These are phyloP conservation scores for Syngnathus typhle DNA, from an alignment of 2,113 vertebrate species.

Conservation along the genomic window DNA sequence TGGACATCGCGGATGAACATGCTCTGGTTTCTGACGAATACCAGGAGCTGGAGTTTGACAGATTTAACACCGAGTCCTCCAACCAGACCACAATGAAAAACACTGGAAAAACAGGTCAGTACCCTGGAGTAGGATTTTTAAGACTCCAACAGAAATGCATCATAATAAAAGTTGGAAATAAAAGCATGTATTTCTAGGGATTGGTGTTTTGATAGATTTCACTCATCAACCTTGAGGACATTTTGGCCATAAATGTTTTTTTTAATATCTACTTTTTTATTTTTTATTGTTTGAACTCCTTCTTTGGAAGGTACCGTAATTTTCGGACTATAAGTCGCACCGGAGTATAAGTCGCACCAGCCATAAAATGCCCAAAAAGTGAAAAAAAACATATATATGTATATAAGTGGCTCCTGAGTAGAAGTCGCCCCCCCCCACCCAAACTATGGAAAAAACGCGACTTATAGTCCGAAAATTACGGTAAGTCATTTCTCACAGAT, in stretches of 20 bases:
- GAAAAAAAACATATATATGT: too few relatives aligned
- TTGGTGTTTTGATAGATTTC: neutral
- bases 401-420: too few relatives aligned
- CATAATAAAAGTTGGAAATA: neutral
- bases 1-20: conserved; percentile 82
- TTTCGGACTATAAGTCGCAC: too few relatives aligned
- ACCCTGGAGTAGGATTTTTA: neutral
- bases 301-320: neutral
- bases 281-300: neutral
- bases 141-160: neutral
- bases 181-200: neutral
- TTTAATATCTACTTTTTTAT: neutral
- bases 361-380: too few relatives aligned
- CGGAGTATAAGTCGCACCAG: too few relatives aligned
- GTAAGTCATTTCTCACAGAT: neutral
- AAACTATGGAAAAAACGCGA: too few relatives aligned
- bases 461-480: too few relatives aligned
- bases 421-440: too few relatives aligned
- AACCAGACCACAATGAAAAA: conserved; percentile 99
- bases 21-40: conserved; percentile 79
- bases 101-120: conserved; percentile 95
- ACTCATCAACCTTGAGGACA: neutral
- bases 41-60: conserved; percentile 86
- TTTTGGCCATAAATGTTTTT: neutral
- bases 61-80: conserved; percentile 86